A percentile compares a stretch with the other conserved stretches of the same genome.
These are phyloP conservation scores for Phytoseiulus persimilis DNA, from an alignment of 2,888 invertebrate genomes.

Conservation along the genomic window DNA sequence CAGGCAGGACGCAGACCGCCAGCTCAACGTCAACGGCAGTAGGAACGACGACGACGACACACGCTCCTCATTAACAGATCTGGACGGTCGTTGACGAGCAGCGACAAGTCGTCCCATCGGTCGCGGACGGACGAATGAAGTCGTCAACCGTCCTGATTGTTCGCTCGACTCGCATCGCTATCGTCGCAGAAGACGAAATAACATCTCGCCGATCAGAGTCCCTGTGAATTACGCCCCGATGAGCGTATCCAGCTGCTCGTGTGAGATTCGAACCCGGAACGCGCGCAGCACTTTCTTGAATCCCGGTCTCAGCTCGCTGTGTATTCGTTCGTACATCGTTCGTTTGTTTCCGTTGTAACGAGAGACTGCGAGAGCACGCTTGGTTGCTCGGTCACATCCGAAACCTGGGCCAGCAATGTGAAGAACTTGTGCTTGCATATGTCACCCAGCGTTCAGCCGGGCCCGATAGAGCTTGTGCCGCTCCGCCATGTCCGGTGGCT, in stretches of 20 bases:
- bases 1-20: background rate
- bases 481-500: background rate
- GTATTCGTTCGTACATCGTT: no score
- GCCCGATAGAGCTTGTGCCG: background rate
- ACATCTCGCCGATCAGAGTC: background rate
- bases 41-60: background rate
- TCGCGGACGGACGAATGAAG: background rate
- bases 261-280: no score
- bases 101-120: background rate
- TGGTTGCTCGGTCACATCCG: no score
- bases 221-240: background rate
- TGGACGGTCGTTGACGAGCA: background rate
- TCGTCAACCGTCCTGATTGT: background rate
- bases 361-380: no score
- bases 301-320: no score
- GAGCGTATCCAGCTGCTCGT: no score
- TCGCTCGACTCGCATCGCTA: background rate
- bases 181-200: background rate
- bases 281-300: no score
- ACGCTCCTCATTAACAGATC: conserved; percentile 5
- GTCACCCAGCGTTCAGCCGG: background rate
- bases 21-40: background rate
- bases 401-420: no score
- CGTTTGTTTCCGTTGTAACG: no score
- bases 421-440: no score